Percentiles rank a stretch among this genome's conserved stretches.
Conservation (phyloP, 2,888 invertebrate species). For the Athripsodes cinereus region DNA sequence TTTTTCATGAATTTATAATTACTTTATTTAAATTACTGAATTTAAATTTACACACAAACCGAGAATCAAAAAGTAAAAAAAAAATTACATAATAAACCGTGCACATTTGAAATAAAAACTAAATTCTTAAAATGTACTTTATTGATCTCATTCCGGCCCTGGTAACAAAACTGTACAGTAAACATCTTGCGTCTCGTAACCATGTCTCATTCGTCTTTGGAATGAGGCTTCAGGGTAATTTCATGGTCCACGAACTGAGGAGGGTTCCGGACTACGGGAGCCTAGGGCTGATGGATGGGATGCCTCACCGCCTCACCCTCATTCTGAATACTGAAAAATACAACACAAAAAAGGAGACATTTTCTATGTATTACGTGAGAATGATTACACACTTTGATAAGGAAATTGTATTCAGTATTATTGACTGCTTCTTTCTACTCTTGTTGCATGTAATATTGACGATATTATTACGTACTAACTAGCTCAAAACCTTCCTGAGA, state of each 20-base stretch:
- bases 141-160: too few species aligned
- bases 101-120: too few species aligned
- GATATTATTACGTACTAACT: too few species aligned
- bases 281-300: conserved; percentile 25
- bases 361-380: neutral
- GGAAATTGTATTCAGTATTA: neutral
- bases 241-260: conserved; percentile 26
- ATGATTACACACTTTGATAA: neutral
- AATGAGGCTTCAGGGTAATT: conserved; percentile 28
- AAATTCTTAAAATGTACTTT: too few species aligned
- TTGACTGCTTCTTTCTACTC: too few species aligned
- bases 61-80: too few species aligned
- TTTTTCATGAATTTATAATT: too few species aligned
- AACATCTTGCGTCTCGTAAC: conserved; percentile 26
- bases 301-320: conserved; percentile 3
- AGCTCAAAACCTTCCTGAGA: too few species aligned
- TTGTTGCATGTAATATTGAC: too few species aligned
- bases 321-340: neutral
- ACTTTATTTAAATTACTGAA: too few species aligned
- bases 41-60: too few species aligned
- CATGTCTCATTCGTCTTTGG: conserved; percentile 27
- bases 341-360: neutral
- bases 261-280: conserved; percentile 1
- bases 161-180: conserved; percentile 8
- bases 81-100: too few species aligned